Evolutionary conservation across 2,113 vertebrate species (phyloP).

Genomic region (Plotosus lineatus): DNA sequence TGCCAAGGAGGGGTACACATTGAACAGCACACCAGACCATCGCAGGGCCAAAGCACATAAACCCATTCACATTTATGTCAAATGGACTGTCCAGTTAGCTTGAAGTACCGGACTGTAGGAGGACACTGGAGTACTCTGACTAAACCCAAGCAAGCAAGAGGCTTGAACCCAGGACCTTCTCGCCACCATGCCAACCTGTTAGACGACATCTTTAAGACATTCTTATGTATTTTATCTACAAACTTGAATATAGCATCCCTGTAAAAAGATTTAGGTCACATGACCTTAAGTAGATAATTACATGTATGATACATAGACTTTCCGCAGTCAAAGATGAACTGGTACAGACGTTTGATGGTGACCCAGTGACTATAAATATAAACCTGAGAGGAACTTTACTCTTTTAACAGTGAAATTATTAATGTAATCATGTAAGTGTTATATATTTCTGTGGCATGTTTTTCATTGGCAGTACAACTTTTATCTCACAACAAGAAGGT

Average conservation of each 20-base stretch:
- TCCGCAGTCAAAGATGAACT: background rate
- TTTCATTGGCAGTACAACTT: background rate
- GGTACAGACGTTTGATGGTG: background rate
- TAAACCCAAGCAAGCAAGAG: too few species aligned
- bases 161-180: too few species aligned
- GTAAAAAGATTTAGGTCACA: background rate
- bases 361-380: background rate
- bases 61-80: too few species aligned
- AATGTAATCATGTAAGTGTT: background rate
- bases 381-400: background rate
- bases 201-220: background rate
- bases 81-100: too few species aligned
- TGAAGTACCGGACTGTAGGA: too few species aligned
- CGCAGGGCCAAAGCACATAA: too few species aligned
- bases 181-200: too few species aligned
- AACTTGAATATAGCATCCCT: background rate
- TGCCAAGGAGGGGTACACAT: too few species aligned
- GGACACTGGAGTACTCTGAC: too few species aligned
- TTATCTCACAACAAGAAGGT: too few species aligned
- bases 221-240: background rate
- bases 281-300: background rate
- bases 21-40: too few species aligned
- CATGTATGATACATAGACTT: background rate
- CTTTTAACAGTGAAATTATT: background rate
- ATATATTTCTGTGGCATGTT: background rate